These are phyloP conservation scores for Phthorimaea operculella DNA, from an alignment of 1,140 invertebrate genomes.

Conservation along the genomic window DNA sequence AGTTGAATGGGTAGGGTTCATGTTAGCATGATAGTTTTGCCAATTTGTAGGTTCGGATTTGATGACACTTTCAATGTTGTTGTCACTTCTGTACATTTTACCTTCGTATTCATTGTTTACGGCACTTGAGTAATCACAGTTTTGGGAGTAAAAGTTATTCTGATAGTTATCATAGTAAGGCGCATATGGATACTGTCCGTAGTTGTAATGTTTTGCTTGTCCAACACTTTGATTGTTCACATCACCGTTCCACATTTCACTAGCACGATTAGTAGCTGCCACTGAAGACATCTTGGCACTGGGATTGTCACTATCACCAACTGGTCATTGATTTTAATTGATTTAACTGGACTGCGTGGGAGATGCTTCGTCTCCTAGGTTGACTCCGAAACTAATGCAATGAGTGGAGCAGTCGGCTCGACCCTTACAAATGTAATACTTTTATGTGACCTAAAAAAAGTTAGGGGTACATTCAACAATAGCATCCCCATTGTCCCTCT, in stretches of 20 bases:
- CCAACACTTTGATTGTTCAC: slow-evolving; percentile 34
- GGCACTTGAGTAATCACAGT: slow-evolving; percentile 30
- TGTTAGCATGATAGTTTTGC: slow-evolving; percentile 35
- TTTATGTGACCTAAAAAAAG: slow-evolving; percentile 66
- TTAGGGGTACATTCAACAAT: slow-evolving; percentile 64
- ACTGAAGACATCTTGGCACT: slow-evolving; percentile 38
- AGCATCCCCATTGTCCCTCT: slow-evolving; percentile 59
- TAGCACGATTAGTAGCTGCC: slow-evolving; percentile 42
- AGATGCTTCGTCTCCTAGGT: slow-evolving; percentile 42
- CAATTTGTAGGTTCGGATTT: slow-evolving; percentile 46
- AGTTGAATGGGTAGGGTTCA: slow-evolving; percentile 27
- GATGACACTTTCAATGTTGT: slow-evolving; percentile 23
- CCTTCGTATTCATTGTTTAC: slow-evolving; percentile 20
- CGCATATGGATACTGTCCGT: slow-evolving; percentile 31
- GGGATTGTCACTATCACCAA: slow-evolving; percentile 27
- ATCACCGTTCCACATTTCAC: slow-evolving; percentile 55
- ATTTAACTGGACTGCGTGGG: slow-evolving; percentile 46
- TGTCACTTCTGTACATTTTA: slow-evolving; percentile 21
- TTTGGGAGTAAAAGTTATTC: slow-evolving; percentile 34
- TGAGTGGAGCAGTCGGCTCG: slow-evolving; percentile 48
- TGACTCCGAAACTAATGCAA: slow-evolving; percentile 60
- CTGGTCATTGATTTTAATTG: slow-evolving; percentile 16
- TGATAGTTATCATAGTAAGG: slow-evolving; percentile 28
- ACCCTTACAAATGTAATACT: slow-evolving; percentile 64
- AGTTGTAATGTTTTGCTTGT: slow-evolving; percentile 30